Conservation (phyloP, 2,113 vertebrate genomes). For the Actenoides hombroni region DNA sequence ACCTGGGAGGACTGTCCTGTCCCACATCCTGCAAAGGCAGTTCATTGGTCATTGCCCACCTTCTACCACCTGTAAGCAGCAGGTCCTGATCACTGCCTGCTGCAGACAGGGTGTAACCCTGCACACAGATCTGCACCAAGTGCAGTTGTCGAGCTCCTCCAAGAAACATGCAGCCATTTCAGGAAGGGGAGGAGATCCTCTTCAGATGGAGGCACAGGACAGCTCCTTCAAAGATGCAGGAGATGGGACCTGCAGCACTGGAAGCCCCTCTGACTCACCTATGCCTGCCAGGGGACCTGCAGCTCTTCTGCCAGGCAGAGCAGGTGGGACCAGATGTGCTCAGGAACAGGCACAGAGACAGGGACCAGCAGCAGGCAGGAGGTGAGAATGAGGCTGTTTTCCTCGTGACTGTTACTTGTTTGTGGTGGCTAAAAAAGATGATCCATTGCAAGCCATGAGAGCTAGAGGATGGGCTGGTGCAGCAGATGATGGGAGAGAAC, state of each 20-base stretch:
- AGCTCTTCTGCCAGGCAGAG: not conserved
- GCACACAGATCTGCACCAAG: not conserved
- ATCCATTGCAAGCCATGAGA: not conserved
- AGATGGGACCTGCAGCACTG: not conserved
- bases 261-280: not conserved
- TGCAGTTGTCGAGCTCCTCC: too few relatives aligned
- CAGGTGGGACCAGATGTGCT: not conserved
- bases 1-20: not conserved
- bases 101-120: not conserved
- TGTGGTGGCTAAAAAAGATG: not conserved
- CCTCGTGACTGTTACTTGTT: too few relatives aligned
- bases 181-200: not conserved
- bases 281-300: not conserved
- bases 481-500: not conserved
- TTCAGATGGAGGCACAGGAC: rapidly evolving
- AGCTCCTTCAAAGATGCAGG: not conserved
- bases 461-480: not conserved
- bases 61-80: not conserved
- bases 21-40: not conserved
- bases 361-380: not conserved
- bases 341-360: not conserved
- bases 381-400: not conserved
- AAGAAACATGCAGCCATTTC: not conserved
- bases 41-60: not conserved
- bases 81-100: not conserved